Base-by-base conservation (phyloP, 1,140 invertebrate genomes). In the Microplitis mediator region DNA sequence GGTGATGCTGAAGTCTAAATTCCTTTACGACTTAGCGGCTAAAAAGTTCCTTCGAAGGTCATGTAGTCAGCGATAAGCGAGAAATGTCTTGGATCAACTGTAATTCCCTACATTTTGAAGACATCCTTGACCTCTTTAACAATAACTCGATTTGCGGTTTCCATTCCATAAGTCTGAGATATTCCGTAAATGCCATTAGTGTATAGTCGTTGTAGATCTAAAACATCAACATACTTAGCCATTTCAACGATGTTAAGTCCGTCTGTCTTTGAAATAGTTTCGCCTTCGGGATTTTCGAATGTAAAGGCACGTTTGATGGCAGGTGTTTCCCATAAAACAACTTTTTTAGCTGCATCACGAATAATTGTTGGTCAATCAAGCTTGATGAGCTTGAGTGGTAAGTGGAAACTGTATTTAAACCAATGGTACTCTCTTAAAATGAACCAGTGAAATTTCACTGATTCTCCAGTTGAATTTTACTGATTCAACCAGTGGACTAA, bases 31-130 rank as follows among this genome's bases (percentile, higher is more conserved):
- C 94, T 99, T 82, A 99, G 92, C 0, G 97, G 95, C 80, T 93
- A 91, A 79, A 95, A 98, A 8, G 87, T 88, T 0, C 98, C 98
- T 81, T 95, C 93, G 78, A 92, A 97, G 0, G 97, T 99, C 98
- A 99, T 99, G 82, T 98, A 99, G 87, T 99, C 98, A 0, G 97
- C 95, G 69, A 99, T 92, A 0, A 99, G 87, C 0, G 91, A 92
- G 71, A 99, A 89, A 91, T 99, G 98, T 51, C 97, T 89, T 3
- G 94, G 91, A 88, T 99, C 96, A 0, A 99, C 97, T 14, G 91
- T 91, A 79, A 99, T 99, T 31, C 97, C 97, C 82, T 99, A 99
- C 3, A 96, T 95, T 79, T 93, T 93, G 84, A 99, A 99, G 13
- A 98, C 97, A 82, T 95, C 94, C 82, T 93, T 91, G 39, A 98